phyloP scores from a whole-genome alignment of 2,888 invertebrate species.

The Andricus quercusramuli region DNA sequence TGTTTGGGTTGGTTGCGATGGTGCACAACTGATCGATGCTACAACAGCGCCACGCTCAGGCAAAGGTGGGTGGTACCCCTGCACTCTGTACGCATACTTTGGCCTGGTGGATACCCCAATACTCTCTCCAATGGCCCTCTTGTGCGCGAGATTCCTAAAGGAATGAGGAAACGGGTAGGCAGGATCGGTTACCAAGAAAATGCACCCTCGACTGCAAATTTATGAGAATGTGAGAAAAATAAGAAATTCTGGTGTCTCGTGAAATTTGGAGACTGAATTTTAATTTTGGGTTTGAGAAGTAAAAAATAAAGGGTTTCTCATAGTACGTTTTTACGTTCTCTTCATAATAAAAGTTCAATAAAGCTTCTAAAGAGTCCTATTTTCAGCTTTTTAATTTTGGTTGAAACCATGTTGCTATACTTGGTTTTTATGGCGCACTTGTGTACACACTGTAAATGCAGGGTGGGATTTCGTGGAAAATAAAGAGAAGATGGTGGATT shows the following conservation, averaged over 20 bases:
- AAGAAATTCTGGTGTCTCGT: neutral
- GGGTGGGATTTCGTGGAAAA: too few relatives aligned
- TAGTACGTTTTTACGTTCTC: neutral
- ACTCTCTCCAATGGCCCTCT: slow-evolving; percentile 44
- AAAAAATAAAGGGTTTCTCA: neutral
- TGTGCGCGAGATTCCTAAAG: slow-evolving; percentile 45
- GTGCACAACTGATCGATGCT: slow-evolving; percentile 76
- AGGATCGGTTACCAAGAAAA: slow-evolving; percentile 4
- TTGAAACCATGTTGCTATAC: too few relatives aligned
- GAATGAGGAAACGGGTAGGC: neutral
- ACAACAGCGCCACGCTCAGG: slow-evolving; percentile 69
- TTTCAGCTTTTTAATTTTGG: too few relatives aligned
- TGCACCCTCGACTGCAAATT: slow-evolving; percentile 15
- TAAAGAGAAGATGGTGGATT: too few relatives aligned
- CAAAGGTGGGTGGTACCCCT: slow-evolving; percentile 64
- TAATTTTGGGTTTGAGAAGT: neutral
- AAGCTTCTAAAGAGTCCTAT: too few relatives aligned
- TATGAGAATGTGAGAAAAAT: neutral
- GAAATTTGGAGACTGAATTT: neutral
- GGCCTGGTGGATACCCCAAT: slow-evolving; percentile 33
- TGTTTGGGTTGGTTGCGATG: slow-evolving; percentile 64
- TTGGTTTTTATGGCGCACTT: too few relatives aligned
- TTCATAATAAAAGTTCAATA: neutral
- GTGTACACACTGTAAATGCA: too few relatives aligned
- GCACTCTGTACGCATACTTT: slow-evolving; percentile 52